Percentiles rank a stretch among this genome's conserved stretches.
Evolutionary conservation across 2,888 invertebrate genomes (phyloP).

Genomic region (Drosophila atroscutellata): DNA sequence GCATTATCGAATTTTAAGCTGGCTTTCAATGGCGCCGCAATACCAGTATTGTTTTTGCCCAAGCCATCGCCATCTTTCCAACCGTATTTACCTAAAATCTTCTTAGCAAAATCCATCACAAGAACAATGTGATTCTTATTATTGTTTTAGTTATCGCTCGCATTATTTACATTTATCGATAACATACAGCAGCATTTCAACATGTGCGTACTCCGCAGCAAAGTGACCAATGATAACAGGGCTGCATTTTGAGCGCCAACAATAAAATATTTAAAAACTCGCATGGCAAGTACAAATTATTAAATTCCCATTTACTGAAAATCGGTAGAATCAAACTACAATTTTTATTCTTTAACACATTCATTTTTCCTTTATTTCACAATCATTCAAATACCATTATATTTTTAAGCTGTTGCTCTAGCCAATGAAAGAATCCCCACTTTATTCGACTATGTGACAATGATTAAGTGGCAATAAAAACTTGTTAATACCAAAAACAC

Average conservation of each 20-base stretch:
- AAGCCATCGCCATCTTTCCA: constrained; percentile 88
- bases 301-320: background rate
- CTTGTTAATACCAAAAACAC: constrained; percentile 29
- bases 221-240: constrained; percentile 1
- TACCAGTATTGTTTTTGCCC: constrained; percentile 92
- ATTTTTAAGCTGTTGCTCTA: constrained; percentile 29
- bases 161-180: constrained; percentile 31
- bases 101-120: constrained; percentile 83
- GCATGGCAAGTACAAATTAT: background rate
- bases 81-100: constrained; percentile 82
- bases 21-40: constrained; percentile 91
- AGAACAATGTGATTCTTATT: constrained; percentile 20
- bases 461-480: constrained; percentile 64
- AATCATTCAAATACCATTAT: constrained; percentile 36
- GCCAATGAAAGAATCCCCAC: constrained; percentile 46
- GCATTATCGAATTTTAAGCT: constrained; percentile 91
- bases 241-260: constrained; percentile 21
- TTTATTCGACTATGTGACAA: constrained; percentile 48
- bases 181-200: background rate
- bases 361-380: constrained; percentile 67
- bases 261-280: background rate
- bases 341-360: constrained; percentile 49
- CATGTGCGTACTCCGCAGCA: background rate
- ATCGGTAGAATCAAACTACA: background rate
- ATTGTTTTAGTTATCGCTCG: constrained; percentile 21